A percentile compares a stretch with the other conserved stretches of the same genome.
phyloP scores from a whole-genome alignment of 1,140 invertebrate species.

The Fopius arisanus region DNA sequence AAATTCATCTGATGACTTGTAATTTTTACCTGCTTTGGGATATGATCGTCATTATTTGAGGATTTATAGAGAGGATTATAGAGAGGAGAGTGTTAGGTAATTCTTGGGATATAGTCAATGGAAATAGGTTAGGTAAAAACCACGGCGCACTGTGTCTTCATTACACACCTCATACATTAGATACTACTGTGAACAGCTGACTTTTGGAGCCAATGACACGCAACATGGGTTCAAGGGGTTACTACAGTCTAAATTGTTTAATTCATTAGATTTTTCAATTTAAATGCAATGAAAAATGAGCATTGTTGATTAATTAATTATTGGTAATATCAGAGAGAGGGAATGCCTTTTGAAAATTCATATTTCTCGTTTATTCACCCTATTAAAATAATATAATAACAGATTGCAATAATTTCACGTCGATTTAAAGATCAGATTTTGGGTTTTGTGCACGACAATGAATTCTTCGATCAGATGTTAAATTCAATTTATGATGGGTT shows the following conservation, averaged over 20 bases:
- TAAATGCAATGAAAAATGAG: too few species aligned
- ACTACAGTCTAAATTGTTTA: too few species aligned
- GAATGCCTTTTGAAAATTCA: background rate
- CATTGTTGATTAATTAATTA: too few species aligned
- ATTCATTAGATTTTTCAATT: too few species aligned
- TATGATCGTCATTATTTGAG: too few species aligned
- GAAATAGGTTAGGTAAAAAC: background rate
- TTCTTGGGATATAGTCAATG: background rate
- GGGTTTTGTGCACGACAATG: too few species aligned
- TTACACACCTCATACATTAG: background rate
- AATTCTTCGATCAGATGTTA: background rate
- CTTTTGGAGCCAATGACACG: background rate
- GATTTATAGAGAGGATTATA: too few species aligned
- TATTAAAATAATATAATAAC: background rate
- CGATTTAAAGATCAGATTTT: too few species aligned
- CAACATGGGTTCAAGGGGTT: too few species aligned
- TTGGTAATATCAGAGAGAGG: background rate
- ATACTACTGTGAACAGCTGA: background rate
- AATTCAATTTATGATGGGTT: background rate
- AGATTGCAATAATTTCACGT: background rate
- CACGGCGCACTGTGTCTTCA: background rate
- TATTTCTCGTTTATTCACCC: conserved; percentile 2
- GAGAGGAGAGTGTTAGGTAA: background rate
- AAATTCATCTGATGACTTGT: too few species aligned
- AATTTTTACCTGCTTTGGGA: too few species aligned